These are phyloP conservation scores for Dryas iulia DNA, from an alignment of 1,140 invertebrate genomes.

Conservation along the genomic window DNA sequence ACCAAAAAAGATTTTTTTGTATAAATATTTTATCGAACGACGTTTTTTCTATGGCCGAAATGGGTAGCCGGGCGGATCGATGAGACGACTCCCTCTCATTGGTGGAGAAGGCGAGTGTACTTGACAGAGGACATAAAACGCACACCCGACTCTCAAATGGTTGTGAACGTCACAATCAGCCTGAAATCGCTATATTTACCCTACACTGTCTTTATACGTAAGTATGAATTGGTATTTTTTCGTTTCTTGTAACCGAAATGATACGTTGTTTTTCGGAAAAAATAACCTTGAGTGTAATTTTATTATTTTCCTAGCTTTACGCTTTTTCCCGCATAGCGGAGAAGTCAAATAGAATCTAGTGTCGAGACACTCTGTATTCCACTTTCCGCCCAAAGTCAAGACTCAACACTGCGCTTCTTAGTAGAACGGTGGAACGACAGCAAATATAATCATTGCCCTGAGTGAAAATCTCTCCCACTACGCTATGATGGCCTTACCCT, in stretches of 20 bases:
- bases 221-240: background rate
- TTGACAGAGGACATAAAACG: slow-evolving; percentile 62
- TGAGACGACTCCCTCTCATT: slow-evolving; percentile 42
- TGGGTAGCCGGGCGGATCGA: slow-evolving; percentile 41
- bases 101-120: slow-evolving; percentile 41
- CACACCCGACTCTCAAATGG: slow-evolving; percentile 35
- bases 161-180: slow-evolving; percentile 9
- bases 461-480: too few relatives aligned
- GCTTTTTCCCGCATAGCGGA: too few relatives aligned
- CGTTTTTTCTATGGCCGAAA: background rate
- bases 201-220: background rate
- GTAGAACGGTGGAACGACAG: too few relatives aligned
- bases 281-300: too few relatives aligned
- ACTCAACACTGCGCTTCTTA: too few relatives aligned
- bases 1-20: too few relatives aligned
- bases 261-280: background rate
- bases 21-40: slow-evolving; percentile 13
- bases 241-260: background rate
- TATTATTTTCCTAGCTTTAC: too few relatives aligned
- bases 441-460: too few relatives aligned
- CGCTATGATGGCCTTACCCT: too few relatives aligned
- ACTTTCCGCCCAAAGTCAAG: too few relatives aligned
- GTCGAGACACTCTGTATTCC: too few relatives aligned
- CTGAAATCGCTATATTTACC: background rate
- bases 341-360: too few relatives aligned